Conservation (phyloP, 2,797 vertebrate species). For the Peromyscus eremicus region DNA sequence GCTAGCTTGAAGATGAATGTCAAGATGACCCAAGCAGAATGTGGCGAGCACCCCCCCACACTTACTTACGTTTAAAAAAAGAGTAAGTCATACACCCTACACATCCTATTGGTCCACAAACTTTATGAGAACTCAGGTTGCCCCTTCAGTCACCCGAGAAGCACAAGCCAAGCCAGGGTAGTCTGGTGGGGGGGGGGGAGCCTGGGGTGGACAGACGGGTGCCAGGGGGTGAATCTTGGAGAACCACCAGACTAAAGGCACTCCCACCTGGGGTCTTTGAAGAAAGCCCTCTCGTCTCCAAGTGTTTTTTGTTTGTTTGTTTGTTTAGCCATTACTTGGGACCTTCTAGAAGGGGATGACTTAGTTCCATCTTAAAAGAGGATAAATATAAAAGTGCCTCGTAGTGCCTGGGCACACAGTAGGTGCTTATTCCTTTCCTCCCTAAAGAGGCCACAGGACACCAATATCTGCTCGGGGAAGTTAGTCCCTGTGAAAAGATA, state of each 20-base stretch:
- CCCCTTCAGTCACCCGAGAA: conserved; percentile 72
- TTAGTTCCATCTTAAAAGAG: conserved; percentile 37
- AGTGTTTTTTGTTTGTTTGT: not conserved
- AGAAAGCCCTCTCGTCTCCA: conserved; percentile 42
- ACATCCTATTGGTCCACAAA: conserved; percentile 80
- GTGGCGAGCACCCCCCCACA: conserved; percentile 83
- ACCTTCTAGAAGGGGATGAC: not conserved
- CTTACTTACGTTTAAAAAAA: conserved; percentile 82
- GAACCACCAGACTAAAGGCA: conserved; percentile 43
- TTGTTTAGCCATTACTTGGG: conserved; percentile 6
- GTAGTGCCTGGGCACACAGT: conserved; percentile 57
- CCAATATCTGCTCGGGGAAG: conserved; percentile 11
- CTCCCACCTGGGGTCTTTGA: conserved; percentile 60
- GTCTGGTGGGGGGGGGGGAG: conserved; percentile 44
- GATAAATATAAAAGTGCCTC: conserved; percentile 66
- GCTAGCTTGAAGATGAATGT: conserved; percentile 86
- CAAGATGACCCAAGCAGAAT: conserved; percentile 85
- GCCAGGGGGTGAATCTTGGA: conserved; percentile 50
- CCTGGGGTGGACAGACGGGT: not conserved
- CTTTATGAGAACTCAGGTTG: conserved; percentile 81
- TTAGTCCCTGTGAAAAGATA: conserved; percentile 19
- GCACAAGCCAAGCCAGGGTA: conserved; percentile 48
- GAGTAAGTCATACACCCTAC: conserved; percentile 82
- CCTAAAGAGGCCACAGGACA: not conserved
- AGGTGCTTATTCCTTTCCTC: conserved; percentile 59